These are phyloP conservation scores for Eulemur macaco DNA, from an alignment of 2,113 vertebrate genomes.

Conservation along the genomic window DNA sequence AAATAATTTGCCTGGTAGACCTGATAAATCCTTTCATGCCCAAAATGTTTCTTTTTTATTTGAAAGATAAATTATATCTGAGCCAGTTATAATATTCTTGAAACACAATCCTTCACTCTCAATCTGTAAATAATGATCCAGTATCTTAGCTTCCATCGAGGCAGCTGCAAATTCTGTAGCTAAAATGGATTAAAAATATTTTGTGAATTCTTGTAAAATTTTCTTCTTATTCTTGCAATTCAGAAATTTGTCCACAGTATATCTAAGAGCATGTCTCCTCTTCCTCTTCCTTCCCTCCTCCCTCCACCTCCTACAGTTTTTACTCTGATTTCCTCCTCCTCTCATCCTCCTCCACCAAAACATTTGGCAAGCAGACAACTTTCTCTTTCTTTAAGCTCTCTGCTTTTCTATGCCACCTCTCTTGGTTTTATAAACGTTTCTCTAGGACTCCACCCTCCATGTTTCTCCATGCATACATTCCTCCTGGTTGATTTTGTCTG, in stretches of 20 bases:
- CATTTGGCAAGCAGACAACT: background rate
- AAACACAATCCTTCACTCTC: background rate
- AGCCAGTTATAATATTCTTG: background rate
- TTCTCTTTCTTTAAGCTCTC: background rate
- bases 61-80: constrained; percentile 40
- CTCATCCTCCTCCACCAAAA: background rate
- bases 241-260: background rate
- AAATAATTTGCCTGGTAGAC: constrained; percentile 3
- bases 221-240: background rate
- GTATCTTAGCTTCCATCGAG: background rate
- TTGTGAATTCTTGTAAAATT: background rate
- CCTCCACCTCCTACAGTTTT: background rate
- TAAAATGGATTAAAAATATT: background rate
- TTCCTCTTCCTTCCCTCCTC: background rate
- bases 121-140: background rate
- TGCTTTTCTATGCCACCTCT: background rate
- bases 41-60: background rate
- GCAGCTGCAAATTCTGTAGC: background rate
- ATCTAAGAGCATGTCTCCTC: background rate
- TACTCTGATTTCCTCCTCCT: background rate
- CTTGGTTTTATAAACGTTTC: background rate
- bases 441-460: background rate
- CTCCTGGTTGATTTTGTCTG: background rate
- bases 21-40: background rate
- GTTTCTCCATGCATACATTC: background rate